A percentile compares a stretch with the other conserved stretches of the same genome.
Conservation (phyloP, 2,888 invertebrate species). For the Caradrina clavipalpis region DNA sequence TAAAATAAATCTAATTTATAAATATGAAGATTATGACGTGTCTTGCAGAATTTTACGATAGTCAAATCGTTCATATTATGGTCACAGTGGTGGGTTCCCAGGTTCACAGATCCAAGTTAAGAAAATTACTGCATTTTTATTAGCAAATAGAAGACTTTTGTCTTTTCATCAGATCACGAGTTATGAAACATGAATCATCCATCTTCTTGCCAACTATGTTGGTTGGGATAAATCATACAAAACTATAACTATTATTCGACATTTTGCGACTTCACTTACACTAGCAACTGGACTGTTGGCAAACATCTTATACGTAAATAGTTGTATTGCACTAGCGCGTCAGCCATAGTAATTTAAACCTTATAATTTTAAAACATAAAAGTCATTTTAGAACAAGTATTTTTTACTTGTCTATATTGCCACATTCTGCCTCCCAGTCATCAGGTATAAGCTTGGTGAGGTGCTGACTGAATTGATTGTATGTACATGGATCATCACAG, state of each 20-base stretch:
- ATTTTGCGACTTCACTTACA: slow-evolving; percentile 31
- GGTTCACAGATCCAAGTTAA: no score
- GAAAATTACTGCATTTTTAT: no score
- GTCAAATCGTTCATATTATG: no score
- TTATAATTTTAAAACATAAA: background rate
- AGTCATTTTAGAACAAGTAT: slow-evolving; percentile 1
- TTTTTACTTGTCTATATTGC: slow-evolving; percentile 69
- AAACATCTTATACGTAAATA: slow-evolving; percentile 1
- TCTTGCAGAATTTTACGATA: no score
- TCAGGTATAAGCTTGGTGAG: slow-evolving; percentile 91
- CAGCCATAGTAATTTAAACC: slow-evolving; percentile 18
- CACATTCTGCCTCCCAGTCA: slow-evolving; percentile 93
- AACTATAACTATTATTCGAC: slow-evolving; percentile 15
- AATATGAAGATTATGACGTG: slow-evolving; percentile 24
- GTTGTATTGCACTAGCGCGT: background rate
- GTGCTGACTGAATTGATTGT: slow-evolving; percentile 89
- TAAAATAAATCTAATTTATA: background rate
- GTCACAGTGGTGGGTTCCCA: no score
- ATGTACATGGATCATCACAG: slow-evolving; percentile 92
- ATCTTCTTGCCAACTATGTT: slow-evolving; percentile 27
- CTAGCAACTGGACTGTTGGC: slow-evolving; percentile 40
- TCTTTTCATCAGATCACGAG: background rate
- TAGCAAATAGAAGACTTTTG: background rate
- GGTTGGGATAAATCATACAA: background rate
- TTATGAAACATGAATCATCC: background rate